phyloP scores from a whole-genome alignment of 1,140 invertebrate species.

The Pseudomyrmex gracilis region DNA sequence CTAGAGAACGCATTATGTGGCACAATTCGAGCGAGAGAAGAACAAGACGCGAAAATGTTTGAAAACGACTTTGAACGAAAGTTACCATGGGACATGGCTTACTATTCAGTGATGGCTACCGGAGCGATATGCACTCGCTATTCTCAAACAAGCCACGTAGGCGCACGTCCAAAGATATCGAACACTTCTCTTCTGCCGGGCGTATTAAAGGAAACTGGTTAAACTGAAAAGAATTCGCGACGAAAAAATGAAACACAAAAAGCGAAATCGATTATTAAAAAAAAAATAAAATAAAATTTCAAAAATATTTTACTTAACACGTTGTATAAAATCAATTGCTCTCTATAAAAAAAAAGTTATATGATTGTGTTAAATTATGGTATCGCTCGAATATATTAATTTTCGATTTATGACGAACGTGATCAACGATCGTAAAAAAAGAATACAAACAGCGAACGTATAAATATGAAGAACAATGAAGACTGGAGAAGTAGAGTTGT shows the following conservation, averaged over 20 bases:
- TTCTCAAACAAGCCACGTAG: slow-evolving; percentile 9
- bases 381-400: not conserved
- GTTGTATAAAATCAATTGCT: not conserved
- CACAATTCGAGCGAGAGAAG: not conserved
- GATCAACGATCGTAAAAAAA: slow-evolving; percentile 2
- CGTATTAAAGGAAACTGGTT: not conserved
- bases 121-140: not conserved
- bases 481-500: not conserved
- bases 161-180: not conserved
- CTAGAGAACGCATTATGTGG: not conserved
- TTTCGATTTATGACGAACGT: not conserved
- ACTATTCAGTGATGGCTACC: not conserved
- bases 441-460: slow-evolving; percentile 1
- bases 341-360: not conserved
- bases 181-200: not conserved
- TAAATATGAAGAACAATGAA: slow-evolving; percentile 49
- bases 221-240: not conserved
- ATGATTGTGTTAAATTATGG: not conserved
- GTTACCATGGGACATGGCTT: not conserved
- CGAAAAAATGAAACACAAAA: not conserved
- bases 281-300: too few species aligned
- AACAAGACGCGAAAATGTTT: not conserved
- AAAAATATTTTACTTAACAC: not conserved
- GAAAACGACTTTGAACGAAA: not conserved
- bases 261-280: not conserved